These are phyloP conservation scores for Noctua fimbriata DNA, from an alignment of 2,888 invertebrate species.

Conservation along the genomic window DNA sequence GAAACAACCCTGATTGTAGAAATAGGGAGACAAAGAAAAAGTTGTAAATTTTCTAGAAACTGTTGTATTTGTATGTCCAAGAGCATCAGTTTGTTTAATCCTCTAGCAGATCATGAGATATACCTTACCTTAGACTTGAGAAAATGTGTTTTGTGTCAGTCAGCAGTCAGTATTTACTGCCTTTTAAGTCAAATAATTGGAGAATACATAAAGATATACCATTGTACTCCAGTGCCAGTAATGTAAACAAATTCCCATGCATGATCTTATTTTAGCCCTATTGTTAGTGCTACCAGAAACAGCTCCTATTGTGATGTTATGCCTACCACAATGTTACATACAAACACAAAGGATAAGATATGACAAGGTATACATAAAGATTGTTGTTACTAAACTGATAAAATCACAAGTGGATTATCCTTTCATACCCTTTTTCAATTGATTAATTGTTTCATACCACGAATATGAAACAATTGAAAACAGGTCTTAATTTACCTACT, in stretches of 20 bases:
- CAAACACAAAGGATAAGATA: conserved; percentile 24
- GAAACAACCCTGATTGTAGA: neutral
- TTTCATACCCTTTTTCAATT: neutral
- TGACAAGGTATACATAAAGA: neutral
- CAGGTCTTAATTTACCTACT: no score
- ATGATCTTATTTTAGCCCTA: conserved; percentile 25
- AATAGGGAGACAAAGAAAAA: neutral
- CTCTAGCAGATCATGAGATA: neutral
- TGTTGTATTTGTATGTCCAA: neutral
- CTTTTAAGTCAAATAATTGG: neutral
- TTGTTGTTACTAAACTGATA: conserved; percentile 29
- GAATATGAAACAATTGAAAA: neutral
- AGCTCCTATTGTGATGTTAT: conserved; percentile 1
- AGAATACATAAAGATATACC: neutral
- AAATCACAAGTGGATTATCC: conserved; percentile 5
- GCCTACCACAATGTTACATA: conserved; percentile 3
- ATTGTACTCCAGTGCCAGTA: conserved; percentile 19
- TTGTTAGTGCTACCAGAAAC: conserved; percentile 14
- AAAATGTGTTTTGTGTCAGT: neutral
- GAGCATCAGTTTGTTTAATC: neutral
- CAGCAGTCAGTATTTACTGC: conserved; percentile 9
- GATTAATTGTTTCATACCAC: neutral
- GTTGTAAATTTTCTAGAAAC: neutral
- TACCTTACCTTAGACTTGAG: conserved; percentile 6
- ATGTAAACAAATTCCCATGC: conserved; percentile 18